Percentiles rank a stretch among this genome's conserved stretches.
phyloP scores from a whole-genome alignment of 2,113 vertebrate species.

The Mobula birostris region DNA sequence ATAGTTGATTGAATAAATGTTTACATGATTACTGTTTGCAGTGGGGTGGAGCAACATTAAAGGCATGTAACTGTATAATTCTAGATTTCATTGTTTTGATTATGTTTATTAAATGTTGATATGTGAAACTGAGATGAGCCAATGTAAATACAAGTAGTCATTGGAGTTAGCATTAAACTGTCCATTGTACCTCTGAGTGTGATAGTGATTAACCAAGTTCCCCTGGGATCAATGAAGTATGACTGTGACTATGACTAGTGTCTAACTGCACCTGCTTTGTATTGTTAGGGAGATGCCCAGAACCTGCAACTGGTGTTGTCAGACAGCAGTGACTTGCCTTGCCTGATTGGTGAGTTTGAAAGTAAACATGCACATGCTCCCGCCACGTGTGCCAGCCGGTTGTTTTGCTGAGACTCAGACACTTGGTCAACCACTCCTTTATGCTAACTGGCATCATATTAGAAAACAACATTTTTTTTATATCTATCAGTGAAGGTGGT shows the following conservation, averaged over 20 bases:
- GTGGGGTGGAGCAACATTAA: not conserved
- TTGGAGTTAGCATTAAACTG: not conserved
- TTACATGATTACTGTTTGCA: not conserved
- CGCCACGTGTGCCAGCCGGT: not conserved
- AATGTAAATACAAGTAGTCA: not conserved
- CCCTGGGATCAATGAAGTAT: too few species aligned
- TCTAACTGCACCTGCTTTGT: not conserved
- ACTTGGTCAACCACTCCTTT: not conserved
- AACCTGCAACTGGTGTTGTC: conserved; percentile 49
- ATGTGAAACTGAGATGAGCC: not conserved
- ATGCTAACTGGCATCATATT: not conserved
- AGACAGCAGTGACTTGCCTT: conserved; percentile 57
- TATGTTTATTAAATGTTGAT: not conserved
- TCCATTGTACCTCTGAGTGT: not conserved
- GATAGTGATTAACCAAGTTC: not conserved
- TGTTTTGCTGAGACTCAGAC: not conserved
- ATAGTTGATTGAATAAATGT: not conserved
- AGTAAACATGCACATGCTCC: conserved; percentile 40
- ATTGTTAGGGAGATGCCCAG: conserved; percentile 68
- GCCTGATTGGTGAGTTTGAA: conserved; percentile 76
- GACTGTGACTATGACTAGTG: not conserved
- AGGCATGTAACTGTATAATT: not conserved
- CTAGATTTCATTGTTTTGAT: not conserved
- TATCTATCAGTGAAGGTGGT: not conserved
- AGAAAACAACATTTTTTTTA: not conserved